These are phyloP conservation scores for Anas platyrhynchos DNA, from an alignment of 2,113 vertebrate species.

Conservation along the genomic window DNA sequence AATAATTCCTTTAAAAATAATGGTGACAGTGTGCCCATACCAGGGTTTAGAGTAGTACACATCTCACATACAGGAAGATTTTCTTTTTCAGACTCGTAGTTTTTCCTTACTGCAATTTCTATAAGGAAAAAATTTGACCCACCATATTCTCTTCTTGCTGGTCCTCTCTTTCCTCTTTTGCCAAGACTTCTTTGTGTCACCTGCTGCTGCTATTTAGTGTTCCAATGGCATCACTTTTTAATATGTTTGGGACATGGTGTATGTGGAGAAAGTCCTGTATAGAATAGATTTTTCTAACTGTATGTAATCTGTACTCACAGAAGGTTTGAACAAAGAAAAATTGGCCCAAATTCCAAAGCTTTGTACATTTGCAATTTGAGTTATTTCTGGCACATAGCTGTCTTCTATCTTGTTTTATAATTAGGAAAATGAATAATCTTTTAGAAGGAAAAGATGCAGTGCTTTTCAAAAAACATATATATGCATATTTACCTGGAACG, in stretches of 20 bases:
- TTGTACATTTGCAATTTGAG: background rate
- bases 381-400: background rate
- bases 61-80: background rate
- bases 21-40: background rate
- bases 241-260: background rate
- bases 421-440: background rate
- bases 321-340: background rate
- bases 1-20: background rate
- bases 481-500: background rate
- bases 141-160: background rate
- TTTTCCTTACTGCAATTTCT: background rate
- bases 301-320: background rate
- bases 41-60: background rate
- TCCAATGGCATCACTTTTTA: background rate
- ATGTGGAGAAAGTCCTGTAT: background rate
- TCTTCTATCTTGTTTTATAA: background rate
- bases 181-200: background rate
- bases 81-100: too few species aligned
- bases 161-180: background rate
- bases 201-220: background rate
- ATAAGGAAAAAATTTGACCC: background rate
- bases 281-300: background rate
- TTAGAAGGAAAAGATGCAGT: background rate
- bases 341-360: background rate
- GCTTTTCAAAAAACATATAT: background rate